Percentiles rank a stretch among this genome's conserved stretches.
Evolutionary conservation across 2,888 invertebrate genomes (phyloP).

Genomic region (Acronicta aceris): DNA sequence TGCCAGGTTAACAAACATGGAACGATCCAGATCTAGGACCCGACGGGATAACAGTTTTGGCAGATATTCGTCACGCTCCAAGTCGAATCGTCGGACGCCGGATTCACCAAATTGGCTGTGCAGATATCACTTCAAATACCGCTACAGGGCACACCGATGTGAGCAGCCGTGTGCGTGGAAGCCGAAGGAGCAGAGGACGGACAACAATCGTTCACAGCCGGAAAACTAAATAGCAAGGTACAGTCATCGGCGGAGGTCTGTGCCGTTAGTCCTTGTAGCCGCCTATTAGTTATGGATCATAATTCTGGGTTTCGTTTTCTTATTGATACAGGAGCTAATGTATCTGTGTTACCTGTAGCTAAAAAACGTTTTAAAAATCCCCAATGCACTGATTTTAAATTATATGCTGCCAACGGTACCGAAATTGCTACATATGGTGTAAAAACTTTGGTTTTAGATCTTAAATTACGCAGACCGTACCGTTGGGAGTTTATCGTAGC

Average conservation of each 20-base stretch:
- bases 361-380: neutral
- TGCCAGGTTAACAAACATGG: too few species aligned
- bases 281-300: neutral
- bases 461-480: neutral
- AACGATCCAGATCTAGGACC: neutral
- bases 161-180: too few species aligned
- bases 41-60: neutral
- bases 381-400: neutral
- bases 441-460: neutral
- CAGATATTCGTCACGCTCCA: neutral
- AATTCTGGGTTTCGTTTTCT: neutral
- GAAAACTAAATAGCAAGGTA: slow-evolving; percentile 2
- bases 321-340: neutral
- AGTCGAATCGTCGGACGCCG: too few species aligned
- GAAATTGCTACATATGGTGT: slow-evolving; percentile 1
- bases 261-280: neutral
- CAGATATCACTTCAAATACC: too few species aligned
- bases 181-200: too few species aligned
- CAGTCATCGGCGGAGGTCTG: neutral
- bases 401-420: slow-evolving; percentile 5
- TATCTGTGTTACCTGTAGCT: neutral
- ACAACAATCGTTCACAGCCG: too few species aligned
- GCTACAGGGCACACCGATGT: too few species aligned
- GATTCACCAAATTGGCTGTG: too few species aligned
- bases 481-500: neutral